Percentiles rank a stretch among this genome's conserved stretches.
These are phyloP conservation scores for Poeciliopsis infans DNA, from an alignment of 2,797 vertebrate species.

Conservation along the genomic window DNA sequence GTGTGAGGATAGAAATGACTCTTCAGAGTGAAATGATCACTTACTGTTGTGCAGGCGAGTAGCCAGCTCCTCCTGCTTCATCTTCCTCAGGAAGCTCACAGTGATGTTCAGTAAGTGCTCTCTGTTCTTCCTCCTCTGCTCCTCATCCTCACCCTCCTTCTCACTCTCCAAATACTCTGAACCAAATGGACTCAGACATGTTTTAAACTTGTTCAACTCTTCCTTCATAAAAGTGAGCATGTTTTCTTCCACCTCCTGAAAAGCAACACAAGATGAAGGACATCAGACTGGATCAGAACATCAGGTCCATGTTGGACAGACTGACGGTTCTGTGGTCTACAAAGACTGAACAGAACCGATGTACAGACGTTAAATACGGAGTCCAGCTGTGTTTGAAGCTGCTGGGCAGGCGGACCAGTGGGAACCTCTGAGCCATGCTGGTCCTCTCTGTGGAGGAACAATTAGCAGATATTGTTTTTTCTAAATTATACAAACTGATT, in stretches of 20 bases:
- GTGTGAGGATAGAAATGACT: not conserved
- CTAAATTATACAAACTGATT: not conserved
- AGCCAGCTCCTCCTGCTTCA: slow-evolving; percentile 17
- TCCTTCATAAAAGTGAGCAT: slow-evolving; percentile 1
- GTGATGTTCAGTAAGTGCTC: slow-evolving; percentile 10
- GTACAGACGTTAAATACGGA: not conserved
- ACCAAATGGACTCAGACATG: not conserved
- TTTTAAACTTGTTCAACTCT: slow-evolving; percentile 6
- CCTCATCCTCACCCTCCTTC: not conserved
- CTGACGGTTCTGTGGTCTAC: not conserved
- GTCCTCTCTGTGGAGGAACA: not conserved
- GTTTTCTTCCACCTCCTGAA: slow-evolving; percentile 5
- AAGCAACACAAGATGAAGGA: not conserved
- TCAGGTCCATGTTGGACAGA: not conserved
- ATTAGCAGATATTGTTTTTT: not conserved
- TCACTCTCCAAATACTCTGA: not conserved
- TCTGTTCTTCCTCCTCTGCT: not conserved
- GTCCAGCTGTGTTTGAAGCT: not conserved
- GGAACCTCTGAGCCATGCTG: not conserved
- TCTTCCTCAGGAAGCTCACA: slow-evolving; percentile 7
- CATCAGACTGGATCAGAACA: not conserved
- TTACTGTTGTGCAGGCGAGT: slow-evolving; percentile 15
- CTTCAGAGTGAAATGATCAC: not conserved
- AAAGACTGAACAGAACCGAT: not conserved
- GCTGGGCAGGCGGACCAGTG: not conserved